Evolutionary conservation across 1,140 invertebrate species (phyloP), one percentile per base, ranked within the genome.

Genomic region (Drosophila pectinifera): DNA sequence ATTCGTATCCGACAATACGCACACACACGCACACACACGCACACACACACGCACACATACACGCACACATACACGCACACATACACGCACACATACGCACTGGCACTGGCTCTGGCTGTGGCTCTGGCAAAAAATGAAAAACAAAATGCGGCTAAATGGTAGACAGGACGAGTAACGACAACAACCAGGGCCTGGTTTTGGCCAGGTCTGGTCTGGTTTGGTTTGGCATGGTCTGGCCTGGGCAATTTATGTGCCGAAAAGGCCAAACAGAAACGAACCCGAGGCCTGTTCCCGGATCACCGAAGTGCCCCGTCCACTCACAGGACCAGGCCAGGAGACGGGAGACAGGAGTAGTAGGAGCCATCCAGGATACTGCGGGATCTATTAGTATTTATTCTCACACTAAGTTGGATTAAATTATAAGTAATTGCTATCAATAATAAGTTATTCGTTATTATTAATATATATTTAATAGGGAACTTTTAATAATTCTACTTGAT

Each of bases 91-190:
- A 51, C 46, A 41, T 38, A 59, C 45, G 36, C 64, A 34, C 26
- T 8, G 13, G 6, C 2, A 24, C 10, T 45, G 43, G 8, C 18
- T 45, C 16, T 45, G 26, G 24, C 39, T 14, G 13, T 39, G 31
- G 51, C 36, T 45, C 68, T 39, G 24, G 31, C 34, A 57, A 36
- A 36, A 56, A 53, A 20, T 38, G 42, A 53, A 65, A 67, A 76
- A 65, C 81, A 80, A 77, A 73, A 73, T 80, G 78, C 77, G 73
- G 81, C 81, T 84, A 84, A 85, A 84, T 84, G 81, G 78, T 68
- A 84, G 81, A 84, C 81, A 80, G 75, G 38, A 59, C 58, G 73
- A 68, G 55, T 57, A 64, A 72, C 70, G 74, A 46, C 53, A 45
- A 70, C 70, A 70, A 53, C 63, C 63, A 49, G 62, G 57, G 51